Base-by-base conservation (phyloP, 2,888 invertebrate genomes). In the Drosophila melanosoma region DNA sequence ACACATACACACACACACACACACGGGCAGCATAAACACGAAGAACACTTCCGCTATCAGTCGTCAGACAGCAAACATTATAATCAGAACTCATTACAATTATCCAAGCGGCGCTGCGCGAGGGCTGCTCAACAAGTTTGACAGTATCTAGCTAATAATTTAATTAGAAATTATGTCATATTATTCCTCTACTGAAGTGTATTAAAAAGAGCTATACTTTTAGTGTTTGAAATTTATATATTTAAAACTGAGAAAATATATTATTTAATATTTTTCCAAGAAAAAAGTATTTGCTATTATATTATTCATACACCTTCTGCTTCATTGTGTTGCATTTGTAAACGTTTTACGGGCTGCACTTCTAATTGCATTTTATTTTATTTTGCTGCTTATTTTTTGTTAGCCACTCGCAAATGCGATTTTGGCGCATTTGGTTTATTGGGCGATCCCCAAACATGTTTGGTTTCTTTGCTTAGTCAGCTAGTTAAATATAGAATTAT, bases 81-180 rank as follows among this genome's bases (percentile, higher is more conserved):
- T 66, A 82, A 79, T 79, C 82, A 69, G 69, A 64, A 64, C 69
- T 75, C 76, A 80, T 82, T 82, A 80, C 81, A 74, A 62, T 49
- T 69, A 68, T 29, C 48, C 69, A 40, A 59, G 68, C 56, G 58
- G 23, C 49, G 56, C 17, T 51, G 17, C 38, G 15, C 32, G 48
- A 15, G 78, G 72, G 61, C 23, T 2, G 72, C 7, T 62, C 29
- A 3, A 72, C 7, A 3, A 65, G 56, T 79, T 59, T n/a, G 26
- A 2, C 2, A 26, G 4, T n/a, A 42, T 1, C 6, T n/a, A 20
- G 29, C 5, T 29, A 6, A 29, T 29, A 11, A 11, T 42, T 11
- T 42, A 11, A 11, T n/a, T 11, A 36, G 36, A 36, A 17, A 17
- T 36, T 17, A 4, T 11, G 36, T 15, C 36, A 17, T 3, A 35